A percentile compares a stretch with the other conserved stretches of the same genome.
phyloP scores from a whole-genome alignment of 2,797 vertebrate species.

The Graptemys geographica region DNA sequence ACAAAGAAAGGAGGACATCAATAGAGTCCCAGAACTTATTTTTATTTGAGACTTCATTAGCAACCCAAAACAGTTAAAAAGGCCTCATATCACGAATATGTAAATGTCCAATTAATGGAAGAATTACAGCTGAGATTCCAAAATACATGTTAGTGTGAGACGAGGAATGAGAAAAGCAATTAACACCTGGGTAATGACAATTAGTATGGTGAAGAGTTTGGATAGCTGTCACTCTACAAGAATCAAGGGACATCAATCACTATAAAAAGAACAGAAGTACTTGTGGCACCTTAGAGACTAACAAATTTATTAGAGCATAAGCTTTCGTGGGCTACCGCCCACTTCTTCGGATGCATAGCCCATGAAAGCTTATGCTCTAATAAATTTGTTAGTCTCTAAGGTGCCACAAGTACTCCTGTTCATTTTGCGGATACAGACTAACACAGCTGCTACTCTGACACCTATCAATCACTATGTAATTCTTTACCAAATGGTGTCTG shows the following conservation, averaged over 20 bases:
- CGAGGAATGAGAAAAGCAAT: slow-evolving; percentile 15
- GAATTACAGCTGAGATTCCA: neutral
- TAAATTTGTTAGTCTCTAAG: no score
- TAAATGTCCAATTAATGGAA: neutral
- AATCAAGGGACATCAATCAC: neutral
- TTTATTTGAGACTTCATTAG: neutral
- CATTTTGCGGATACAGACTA: no score
- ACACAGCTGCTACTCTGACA: no score
- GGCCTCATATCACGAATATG: neutral
- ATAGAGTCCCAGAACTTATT: neutral
- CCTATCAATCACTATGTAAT: neutral
- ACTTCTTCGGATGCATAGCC: no score
- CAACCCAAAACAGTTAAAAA: neutral
- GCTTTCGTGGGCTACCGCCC: no score
- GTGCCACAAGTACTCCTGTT: no score
- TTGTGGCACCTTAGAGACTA: no score
- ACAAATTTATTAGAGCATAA: no score
- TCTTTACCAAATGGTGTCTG: neutral
- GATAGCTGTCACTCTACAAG: slow-evolving; percentile 39
- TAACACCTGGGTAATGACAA: neutral
- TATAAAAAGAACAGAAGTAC: neutral
- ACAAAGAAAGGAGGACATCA: neutral
- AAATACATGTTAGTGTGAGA: neutral
- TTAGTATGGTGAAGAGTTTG: slow-evolving; percentile 4
- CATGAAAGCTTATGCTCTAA: no score